Conservation (phyloP, 2,888 invertebrate genomes). For the Eudasyphora cyanicolor region DNA sequence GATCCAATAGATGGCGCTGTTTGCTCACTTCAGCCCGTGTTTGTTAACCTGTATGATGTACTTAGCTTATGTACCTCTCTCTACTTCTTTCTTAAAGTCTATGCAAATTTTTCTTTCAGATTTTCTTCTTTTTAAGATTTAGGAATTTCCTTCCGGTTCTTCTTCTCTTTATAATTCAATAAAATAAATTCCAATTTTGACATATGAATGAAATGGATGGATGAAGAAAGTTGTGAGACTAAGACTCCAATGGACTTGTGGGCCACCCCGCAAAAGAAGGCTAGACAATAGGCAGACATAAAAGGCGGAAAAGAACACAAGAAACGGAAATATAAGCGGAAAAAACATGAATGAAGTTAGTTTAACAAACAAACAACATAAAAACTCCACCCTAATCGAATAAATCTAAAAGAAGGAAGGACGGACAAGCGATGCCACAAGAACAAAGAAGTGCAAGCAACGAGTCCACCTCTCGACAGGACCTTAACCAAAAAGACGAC, state of each 20-base stretch:
- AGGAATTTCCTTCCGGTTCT: neutral
- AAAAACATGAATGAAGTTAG: slow-evolving; percentile 63
- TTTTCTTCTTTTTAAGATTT: neutral
- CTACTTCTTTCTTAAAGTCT: no score
- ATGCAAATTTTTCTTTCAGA: neutral
- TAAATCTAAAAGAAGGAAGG: neutral
- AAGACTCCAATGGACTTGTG: slow-evolving; percentile 56
- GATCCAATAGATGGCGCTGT: no score
- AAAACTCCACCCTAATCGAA: slow-evolving; percentile 55
- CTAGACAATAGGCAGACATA: slow-evolving; percentile 68
- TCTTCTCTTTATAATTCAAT: slow-evolving; percentile 53
- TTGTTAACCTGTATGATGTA: no score
- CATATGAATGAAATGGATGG: no score
- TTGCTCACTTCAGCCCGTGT: no score
- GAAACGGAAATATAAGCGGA: slow-evolving; percentile 63
- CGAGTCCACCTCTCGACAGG: neutral
- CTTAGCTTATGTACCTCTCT: no score
- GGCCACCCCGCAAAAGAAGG: slow-evolving; percentile 22
- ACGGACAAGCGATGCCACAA: neutral
- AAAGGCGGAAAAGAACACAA: slow-evolving; percentile 42
- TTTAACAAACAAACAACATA: slow-evolving; percentile 49
- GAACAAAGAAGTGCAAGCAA: neutral
- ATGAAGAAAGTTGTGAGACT: slow-evolving; percentile 46
- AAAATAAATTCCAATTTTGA: slow-evolving; percentile 56
- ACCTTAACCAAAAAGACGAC: neutral